phyloP scores from a whole-genome alignment of 2,113 vertebrate species.

The Oreotrochilus melanogaster region DNA sequence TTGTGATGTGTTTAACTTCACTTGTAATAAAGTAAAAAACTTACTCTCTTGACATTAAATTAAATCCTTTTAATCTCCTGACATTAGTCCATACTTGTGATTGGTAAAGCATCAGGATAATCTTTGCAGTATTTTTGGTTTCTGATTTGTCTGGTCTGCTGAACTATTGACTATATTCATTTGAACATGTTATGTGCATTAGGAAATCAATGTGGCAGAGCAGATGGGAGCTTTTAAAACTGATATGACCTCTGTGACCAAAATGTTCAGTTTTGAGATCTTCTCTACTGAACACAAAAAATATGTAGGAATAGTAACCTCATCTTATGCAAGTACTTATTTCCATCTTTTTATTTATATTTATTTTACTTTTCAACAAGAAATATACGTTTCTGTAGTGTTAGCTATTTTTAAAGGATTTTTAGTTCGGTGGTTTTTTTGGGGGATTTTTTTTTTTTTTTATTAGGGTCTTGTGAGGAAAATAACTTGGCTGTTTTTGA shows the following conservation, averaged over 20 bases:
- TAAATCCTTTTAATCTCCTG: constrained; percentile 11
- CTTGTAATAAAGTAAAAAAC: neutral
- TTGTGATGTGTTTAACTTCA: neutral
- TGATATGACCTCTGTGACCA: constrained; percentile 41
- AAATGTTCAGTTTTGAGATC: neutral
- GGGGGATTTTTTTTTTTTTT: too few species aligned
- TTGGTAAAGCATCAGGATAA: neutral
- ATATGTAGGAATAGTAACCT: neutral
- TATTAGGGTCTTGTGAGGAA: neutral
- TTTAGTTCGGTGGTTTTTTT: neutral
- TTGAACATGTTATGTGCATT: constrained; percentile 64
- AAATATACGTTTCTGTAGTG: neutral
- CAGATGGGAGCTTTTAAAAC: constrained; percentile 50
- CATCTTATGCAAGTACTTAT: neutral
- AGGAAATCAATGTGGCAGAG: constrained; percentile 69
- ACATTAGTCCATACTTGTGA: neutral
- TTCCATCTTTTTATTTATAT: neutral
- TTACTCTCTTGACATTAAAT: neutral
- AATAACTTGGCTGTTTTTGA: neutral
- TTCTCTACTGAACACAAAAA: neutral
- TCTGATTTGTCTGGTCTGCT: constrained; percentile 41
- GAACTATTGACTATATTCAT: constrained; percentile 58
- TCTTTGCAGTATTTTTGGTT: constrained; percentile 10
- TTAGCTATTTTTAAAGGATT: neutral
- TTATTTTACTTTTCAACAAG: neutral